Conservation (phyloP, 2,797 vertebrate genomes). For the Cyclopterus lumpus region DNA sequence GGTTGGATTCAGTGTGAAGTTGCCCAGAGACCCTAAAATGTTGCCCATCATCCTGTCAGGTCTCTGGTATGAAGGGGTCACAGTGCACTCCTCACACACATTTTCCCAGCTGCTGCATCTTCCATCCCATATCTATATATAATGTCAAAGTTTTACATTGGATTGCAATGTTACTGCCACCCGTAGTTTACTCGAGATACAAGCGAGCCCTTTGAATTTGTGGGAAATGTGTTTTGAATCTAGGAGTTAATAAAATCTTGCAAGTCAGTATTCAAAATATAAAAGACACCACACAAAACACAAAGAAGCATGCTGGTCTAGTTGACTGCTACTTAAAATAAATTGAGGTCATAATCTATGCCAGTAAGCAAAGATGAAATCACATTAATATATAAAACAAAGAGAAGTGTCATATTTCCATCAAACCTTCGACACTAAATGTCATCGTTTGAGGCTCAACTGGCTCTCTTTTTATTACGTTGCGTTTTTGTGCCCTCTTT, state of each 20-base stretch:
- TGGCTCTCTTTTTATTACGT: not conserved
- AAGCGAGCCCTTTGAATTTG: not conserved
- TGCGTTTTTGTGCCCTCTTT: no score
- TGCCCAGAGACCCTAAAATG: slow-evolving; percentile 22
- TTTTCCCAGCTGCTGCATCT: slow-evolving; percentile 7
- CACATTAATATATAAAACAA: not conserved
- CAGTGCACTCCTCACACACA: not conserved
- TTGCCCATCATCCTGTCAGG: slow-evolving; percentile 1
- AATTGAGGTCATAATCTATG: not conserved
- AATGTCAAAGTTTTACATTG: not conserved
- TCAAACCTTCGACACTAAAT: not conserved
- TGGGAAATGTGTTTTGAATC: not conserved
- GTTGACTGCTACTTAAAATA: not conserved
- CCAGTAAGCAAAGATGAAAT: not conserved
- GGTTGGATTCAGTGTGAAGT: slow-evolving; percentile 25
- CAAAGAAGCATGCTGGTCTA: not conserved
- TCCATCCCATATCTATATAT: not conserved
- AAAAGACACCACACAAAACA: not conserved
- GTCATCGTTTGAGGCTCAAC: not conserved
- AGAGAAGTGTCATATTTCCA: not conserved
- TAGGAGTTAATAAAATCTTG: not conserved
- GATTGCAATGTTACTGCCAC: not conserved
- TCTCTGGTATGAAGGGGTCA: slow-evolving; percentile 27
- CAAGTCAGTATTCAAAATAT: not conserved
- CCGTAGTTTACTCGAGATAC: not conserved